Conservation (phyloP, 2,888 invertebrate species). For the Plagiodera versicolora region DNA sequence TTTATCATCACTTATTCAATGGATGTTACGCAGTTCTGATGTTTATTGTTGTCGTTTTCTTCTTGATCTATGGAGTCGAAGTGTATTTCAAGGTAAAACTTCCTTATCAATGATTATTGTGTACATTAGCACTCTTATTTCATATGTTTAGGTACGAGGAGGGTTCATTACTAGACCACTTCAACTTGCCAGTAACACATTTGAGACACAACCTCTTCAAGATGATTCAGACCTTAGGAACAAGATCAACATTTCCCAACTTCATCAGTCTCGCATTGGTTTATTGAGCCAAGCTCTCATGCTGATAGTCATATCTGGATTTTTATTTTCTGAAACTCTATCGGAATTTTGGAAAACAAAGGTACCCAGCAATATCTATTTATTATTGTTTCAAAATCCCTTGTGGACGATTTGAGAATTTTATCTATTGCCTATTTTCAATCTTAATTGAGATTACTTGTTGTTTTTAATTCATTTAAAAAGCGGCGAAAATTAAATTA, state of each 20-base stretch:
- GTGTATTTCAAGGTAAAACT: conserved; percentile 84
- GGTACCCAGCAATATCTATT: conserved; percentile 43
- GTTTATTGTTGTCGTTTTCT: conserved; percentile 88
- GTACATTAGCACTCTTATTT: neutral
- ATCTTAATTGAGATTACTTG: too few species aligned
- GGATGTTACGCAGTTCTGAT: conserved; percentile 90
- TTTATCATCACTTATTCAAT: conserved; percentile 86
- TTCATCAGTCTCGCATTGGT: conserved; percentile 88
- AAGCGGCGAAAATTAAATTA: too few species aligned
- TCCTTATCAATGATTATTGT: neutral
- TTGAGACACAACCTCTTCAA: conserved; percentile 45
- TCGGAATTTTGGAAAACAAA: conserved; percentile 94
- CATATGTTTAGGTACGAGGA: conserved; percentile 65
- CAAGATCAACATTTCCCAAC: conserved; percentile 77
- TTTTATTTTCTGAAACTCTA: conserved; percentile 87
- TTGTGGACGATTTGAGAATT: too few species aligned
- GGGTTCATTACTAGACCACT: conserved; percentile 71
- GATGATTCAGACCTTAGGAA: conserved; percentile 42
- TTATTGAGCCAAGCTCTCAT: conserved; percentile 88
- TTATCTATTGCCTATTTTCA: too few species aligned
- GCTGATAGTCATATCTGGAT: conserved; percentile 85
- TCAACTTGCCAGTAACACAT: conserved; percentile 40
- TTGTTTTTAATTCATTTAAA: too few species aligned
- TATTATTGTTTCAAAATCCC: neutral
- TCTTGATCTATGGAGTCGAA: conserved; percentile 91